Evolutionary conservation across 2,113 vertebrate species (phyloP).

Genomic region (Microtus montanus): DNA sequence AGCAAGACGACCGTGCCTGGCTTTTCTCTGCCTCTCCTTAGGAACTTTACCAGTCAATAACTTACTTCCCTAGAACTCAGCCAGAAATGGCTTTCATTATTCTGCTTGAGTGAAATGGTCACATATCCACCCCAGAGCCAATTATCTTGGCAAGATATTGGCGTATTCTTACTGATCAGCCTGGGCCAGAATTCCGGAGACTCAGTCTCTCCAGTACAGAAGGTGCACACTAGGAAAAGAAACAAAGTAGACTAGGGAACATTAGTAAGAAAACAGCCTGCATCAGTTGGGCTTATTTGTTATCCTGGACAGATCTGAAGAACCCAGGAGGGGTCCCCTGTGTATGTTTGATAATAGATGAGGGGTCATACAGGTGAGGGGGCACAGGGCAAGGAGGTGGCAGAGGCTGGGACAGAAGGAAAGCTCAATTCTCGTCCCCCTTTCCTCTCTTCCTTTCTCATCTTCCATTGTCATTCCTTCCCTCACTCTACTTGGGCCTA

Average conservation of each 20-base stretch:
- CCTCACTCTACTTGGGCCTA: neutral
- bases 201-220: neutral
- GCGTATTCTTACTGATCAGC: neutral
- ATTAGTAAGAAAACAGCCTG: neutral
- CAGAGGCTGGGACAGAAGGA: neutral
- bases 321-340: neutral
- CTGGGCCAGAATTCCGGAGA: neutral
- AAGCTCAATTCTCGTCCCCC: neutral
- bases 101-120: neutral
- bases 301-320: neutral
- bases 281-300: neutral
- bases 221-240: neutral
- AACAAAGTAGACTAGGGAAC: neutral
- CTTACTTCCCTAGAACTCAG: too few relatives aligned
- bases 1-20: too few relatives aligned
- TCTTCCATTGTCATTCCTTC: neutral
- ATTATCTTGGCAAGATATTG: neutral
- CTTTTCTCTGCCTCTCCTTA: too few relatives aligned
- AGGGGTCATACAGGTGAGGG: neutral
- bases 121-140: neutral
- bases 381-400: neutral
- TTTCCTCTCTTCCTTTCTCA: neutral
- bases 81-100: too few relatives aligned
- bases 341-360: neutral
- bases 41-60: too few relatives aligned